Evolutionary conservation across 2,797 vertebrate species (phyloP), one percentile per base, ranked within the genome.

Genomic region (Myioborus melanocephalus): DNA sequence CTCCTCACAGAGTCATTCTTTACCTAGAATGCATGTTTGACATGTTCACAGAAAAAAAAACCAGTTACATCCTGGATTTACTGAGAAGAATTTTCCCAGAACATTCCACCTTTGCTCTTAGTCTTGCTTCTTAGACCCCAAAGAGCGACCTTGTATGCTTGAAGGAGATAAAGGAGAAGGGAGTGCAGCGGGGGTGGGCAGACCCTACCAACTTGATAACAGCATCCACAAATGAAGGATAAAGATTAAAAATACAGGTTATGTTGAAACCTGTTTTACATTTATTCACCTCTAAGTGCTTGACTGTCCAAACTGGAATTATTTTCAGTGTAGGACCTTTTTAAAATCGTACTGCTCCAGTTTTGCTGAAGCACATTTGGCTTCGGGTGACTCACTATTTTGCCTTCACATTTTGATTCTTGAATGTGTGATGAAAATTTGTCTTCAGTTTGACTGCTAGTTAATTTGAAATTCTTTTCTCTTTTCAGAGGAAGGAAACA

Each of bases 401-500:
- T 83, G 14, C 61, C 26, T 53, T 91, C 0, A 0, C 14, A 28
- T 85, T 91, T 83, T 79, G 60, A 39, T 60, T 46, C 9, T 9
- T 3, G 17, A 75, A 55, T 6, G 18, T 57, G 6, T 70, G 30
- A 60, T 57, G 21, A n/a, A 83, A 71, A 61, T 72, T 88, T 1
- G 1, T 63, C 27, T 75, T 84, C 41, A 13, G 16, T 72, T 86
- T 87, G 14, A 26, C 70, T 80, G 23, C 41, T 83, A 37, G 50
- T 49, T 86, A 0, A 63, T 83, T 88, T 96, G 10, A 94, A 94
- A 96, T 87, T 63, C 28, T 13, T 0, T 43, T 95, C 34, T 72
- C 4, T 91, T 97, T 96, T 89, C 97, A 98, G 99, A 99, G 49
- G 98, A 99, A 96, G 98, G 98, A 93, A 97, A 96, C 86, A 98